phyloP scores from a whole-genome alignment of 1,140 invertebrate species.

The Polypedilum vanderplanki region DNA sequence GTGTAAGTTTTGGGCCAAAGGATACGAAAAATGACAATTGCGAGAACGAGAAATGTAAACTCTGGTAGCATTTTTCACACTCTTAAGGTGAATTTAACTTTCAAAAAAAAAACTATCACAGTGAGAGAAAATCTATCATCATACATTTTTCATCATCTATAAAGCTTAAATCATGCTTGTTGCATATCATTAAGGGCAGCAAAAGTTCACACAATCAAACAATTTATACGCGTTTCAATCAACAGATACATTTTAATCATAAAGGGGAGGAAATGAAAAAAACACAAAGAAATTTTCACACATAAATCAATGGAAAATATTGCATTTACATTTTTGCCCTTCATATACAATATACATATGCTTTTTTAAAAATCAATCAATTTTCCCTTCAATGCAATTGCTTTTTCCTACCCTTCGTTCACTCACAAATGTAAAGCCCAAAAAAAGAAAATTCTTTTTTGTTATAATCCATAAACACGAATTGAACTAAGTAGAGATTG shows the following conservation, averaged over 20 bases:
- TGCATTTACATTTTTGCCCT: no score
- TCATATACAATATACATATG: no score
- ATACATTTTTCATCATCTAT: not conserved
- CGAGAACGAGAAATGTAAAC: slow-evolving; percentile 11
- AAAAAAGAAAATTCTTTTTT: not conserved
- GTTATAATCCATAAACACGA: slow-evolving; percentile 3
- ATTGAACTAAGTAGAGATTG: not conserved
- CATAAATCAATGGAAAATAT: no score
- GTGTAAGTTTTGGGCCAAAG: not conserved
- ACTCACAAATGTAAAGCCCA: not conserved
- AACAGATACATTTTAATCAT: no score
- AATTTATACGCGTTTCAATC: no score
- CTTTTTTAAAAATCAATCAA: no score
- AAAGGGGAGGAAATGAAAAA: no score
- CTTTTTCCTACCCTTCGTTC: not conserved
- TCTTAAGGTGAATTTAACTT: slow-evolving; percentile 2
- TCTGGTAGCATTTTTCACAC: not conserved
- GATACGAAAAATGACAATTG: slow-evolving; percentile 1
- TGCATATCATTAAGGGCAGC: not conserved
- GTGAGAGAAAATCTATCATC: not conserved
- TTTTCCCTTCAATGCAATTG: not conserved
- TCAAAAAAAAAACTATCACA: no score
- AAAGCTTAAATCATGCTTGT: not conserved
- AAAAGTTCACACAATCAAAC: no score
- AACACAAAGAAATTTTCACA: no score